Evolutionary conservation across 2,797 vertebrate genomes (phyloP).

Genomic region (Clarias platycephalus): DNA sequence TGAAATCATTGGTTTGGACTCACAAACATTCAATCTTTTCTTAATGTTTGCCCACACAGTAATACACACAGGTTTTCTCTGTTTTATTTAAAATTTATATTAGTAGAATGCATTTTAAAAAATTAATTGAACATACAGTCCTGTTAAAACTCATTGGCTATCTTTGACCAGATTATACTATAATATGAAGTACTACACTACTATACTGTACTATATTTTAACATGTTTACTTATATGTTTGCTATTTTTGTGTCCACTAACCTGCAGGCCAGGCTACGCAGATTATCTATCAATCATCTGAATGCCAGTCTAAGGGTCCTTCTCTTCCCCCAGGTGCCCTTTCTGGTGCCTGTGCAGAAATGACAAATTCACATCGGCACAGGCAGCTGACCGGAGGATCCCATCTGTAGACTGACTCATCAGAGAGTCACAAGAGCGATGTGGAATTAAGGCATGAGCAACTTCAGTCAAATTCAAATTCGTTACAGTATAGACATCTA

Average conservation of each 20-base stretch:
- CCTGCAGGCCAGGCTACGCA: slow-evolving; percentile 59
- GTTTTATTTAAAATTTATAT: not conserved
- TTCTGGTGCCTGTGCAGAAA: slow-evolving; percentile 75
- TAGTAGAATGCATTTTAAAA: not conserved
- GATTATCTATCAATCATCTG: slow-evolving; percentile 69
- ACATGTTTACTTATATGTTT: no score
- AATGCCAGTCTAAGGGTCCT: slow-evolving; percentile 63
- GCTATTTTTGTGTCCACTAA: not conserved
- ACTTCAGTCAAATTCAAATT: not conserved
- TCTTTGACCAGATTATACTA: no score
- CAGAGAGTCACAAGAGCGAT: not conserved
- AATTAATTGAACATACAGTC: not conserved
- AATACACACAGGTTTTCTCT: not conserved
- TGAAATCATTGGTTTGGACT: not conserved
- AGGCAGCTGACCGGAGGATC: slow-evolving; percentile 69
- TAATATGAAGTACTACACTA: no score
- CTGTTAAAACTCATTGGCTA: not conserved
- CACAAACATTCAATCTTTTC: not conserved
- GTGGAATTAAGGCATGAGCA: not conserved
- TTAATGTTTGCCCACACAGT: not conserved
- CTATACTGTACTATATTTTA: no score
- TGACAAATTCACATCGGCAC: slow-evolving; percentile 79
- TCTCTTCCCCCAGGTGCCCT: slow-evolving; percentile 70
- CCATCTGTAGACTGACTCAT: slow-evolving; percentile 40
- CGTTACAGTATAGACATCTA: not conserved